Conservation (phyloP, 2,113 vertebrate genomes). For the Pyrgilauda ruficollis region DNA sequence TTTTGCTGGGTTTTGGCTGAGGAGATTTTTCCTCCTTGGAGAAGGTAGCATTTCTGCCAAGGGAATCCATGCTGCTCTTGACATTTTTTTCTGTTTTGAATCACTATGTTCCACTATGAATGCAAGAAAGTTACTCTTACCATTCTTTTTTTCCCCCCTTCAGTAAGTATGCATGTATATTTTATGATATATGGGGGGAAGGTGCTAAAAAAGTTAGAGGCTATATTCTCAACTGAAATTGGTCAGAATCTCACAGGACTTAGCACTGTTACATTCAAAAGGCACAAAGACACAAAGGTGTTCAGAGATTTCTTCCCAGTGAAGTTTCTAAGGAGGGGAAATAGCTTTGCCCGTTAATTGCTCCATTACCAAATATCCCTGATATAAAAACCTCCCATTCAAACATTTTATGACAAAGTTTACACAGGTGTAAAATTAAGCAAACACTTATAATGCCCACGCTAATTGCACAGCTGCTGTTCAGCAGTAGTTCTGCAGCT, state of each 20-base stretch:
- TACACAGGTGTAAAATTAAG: neutral
- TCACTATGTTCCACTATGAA: neutral
- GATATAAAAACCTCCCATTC: neutral
- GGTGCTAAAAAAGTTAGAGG: neutral
- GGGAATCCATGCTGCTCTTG: neutral
- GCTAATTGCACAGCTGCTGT: neutral
- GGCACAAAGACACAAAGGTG: neutral
- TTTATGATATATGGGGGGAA: neutral
- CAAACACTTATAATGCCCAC: neutral
- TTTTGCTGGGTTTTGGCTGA: neutral
- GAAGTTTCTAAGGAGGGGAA: neutral
- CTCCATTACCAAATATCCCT: neutral
- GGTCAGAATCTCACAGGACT: neutral
- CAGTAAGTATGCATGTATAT: neutral
- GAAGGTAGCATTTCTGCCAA: neutral
- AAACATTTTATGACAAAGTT: neutral
- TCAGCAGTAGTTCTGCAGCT: neutral
- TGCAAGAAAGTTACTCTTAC: neutral
- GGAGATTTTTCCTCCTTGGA: neutral
- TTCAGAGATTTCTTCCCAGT: neutral
- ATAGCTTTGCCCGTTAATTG: neutral
- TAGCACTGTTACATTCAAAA: neutral
- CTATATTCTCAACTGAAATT: neutral
- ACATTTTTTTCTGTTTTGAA: neutral
- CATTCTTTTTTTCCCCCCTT: rapidly evolving